Evolutionary conservation across 2,797 vertebrate species (phyloP).

Genomic region (Mormyrus proboscirostris): DNA sequence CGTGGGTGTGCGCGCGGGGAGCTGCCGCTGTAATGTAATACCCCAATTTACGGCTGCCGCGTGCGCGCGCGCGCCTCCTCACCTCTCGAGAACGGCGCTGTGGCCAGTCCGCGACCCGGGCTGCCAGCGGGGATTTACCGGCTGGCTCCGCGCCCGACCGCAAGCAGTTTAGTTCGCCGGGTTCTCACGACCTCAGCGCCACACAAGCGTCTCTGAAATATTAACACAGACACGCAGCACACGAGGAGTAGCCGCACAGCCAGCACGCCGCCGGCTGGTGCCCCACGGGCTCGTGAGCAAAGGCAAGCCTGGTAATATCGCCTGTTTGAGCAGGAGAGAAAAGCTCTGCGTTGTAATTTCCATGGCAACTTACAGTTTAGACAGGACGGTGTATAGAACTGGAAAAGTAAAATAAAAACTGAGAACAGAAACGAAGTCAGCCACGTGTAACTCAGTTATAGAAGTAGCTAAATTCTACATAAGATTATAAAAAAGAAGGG

Average conservation of each 20-base stretch:
- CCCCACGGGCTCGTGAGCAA: conserved; percentile 48
- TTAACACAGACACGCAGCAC: conserved; percentile 62
- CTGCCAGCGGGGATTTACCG: conserved; percentile 70
- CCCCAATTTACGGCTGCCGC: conserved; percentile 45
- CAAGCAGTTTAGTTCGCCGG: conserved; percentile 70
- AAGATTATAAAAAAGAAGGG: not conserved
- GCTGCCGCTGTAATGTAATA: conserved; percentile 42
- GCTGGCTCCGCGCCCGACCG: conserved; percentile 71
- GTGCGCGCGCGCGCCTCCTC: conserved; percentile 57
- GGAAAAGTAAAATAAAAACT: conserved; percentile 27
- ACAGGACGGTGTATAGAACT: conserved; percentile 48
- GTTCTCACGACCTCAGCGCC: conserved; percentile 82
- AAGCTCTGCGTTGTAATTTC: conserved; percentile 33
- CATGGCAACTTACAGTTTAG: conserved; percentile 26
- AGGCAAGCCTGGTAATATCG: conserved; percentile 34
- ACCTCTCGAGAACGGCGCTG: conserved; percentile 52
- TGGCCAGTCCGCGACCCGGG: conserved; percentile 50
- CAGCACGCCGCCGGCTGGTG: conserved; percentile 61
- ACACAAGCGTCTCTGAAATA: conserved; percentile 67
- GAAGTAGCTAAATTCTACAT: not conserved
- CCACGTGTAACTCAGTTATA: not conserved
- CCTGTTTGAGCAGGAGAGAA: conserved; percentile 10
- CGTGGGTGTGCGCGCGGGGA: conserved; percentile 14
- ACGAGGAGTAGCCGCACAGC: conserved; percentile 55
- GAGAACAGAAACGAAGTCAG: conserved; percentile 26